Percentiles rank a stretch among this genome's conserved stretches.
Evolutionary conservation across 2,797 vertebrate genomes (phyloP).

Genomic region (Adrianichthys oophorus): DNA sequence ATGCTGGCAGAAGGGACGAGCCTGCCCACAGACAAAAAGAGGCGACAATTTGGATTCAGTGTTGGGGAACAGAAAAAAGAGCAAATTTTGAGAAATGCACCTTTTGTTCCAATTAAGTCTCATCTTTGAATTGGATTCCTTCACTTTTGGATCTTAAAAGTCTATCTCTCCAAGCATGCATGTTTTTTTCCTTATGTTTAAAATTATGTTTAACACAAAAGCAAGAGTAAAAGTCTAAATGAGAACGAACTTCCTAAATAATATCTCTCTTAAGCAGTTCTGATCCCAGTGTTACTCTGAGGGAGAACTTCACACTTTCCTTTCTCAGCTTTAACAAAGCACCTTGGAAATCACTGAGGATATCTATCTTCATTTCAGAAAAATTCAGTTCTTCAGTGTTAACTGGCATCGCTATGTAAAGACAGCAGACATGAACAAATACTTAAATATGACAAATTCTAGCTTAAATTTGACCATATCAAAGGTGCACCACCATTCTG

Average conservation of each 20-base stretch:
- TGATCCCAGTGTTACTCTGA: no score
- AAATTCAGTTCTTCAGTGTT: no score
- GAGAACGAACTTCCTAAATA: not conserved
- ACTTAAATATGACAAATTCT: no score
- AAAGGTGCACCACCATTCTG: no score
- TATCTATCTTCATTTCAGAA: no score
- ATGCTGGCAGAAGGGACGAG: conserved; percentile 22
- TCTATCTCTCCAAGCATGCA: not conserved
- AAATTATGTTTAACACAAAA: not conserved
- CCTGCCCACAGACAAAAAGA: conserved; percentile 33
- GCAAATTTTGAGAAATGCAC: not conserved
- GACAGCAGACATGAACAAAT: no score
- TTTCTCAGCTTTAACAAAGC: not conserved
- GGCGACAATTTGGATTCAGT: not conserved
- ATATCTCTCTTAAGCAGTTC: not conserved
- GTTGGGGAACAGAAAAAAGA: not conserved
- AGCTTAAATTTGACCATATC: no score
- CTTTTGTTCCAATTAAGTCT: not conserved
- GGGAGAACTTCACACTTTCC: not conserved
- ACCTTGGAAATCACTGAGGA: not conserved
- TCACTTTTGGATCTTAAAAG: not conserved
- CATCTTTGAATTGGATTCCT: not conserved
- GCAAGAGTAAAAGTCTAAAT: not conserved
- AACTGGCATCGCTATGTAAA: no score
- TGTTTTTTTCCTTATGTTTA: not conserved